Evolutionary conservation across 2,113 vertebrate genomes (phyloP), one percentile per base, ranked within the genome.

Genomic region (Carassius carassius): DNA sequence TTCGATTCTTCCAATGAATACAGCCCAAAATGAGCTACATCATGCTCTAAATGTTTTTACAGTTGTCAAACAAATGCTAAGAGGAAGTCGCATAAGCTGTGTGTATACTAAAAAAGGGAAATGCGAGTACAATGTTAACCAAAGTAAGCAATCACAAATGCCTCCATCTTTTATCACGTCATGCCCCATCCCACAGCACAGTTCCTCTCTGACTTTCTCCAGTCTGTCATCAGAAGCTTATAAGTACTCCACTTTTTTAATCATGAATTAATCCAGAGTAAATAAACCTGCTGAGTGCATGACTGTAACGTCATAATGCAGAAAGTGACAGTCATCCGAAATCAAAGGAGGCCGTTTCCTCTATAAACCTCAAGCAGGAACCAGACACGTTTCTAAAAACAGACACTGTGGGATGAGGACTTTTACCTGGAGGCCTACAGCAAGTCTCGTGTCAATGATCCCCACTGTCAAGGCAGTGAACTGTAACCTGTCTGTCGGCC

Each of bases 401-500:
- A 82, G 47, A 81, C 11, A 67, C 23, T 47, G 41, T 13, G 37
- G 58, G 37, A 25, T 23, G 29, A 51, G 29, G 13, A 23, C 29
- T 72, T 72, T 70, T n/a, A 82, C 32, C 47, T 72, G 16, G 12
- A 69, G 17, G 25, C 44, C 25, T 69, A 54, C 1, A 51, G 2
- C 47, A 81, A 16, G 37, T 65, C 60, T 5, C 37, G 2, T 35
- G 41, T 32, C 13, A 69, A 17, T 32, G 49, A 78, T 60, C 5
- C 25, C 10, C 9, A 51, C 44, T 82, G 83, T 81, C 25, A 76
- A 32, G 41, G 23, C 70, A 35, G 14, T 60, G 49, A 58, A 83
- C 78, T 72, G 78, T 89, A 91, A 95, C 94, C 91, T 89, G 94
- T 93, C 87, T 17, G 80, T 93, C 94, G 91, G 94, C 93, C 91